Evolutionary conservation across 2,797 vertebrate genomes (phyloP).

Genomic region (Enteromius anoplus): DNA sequence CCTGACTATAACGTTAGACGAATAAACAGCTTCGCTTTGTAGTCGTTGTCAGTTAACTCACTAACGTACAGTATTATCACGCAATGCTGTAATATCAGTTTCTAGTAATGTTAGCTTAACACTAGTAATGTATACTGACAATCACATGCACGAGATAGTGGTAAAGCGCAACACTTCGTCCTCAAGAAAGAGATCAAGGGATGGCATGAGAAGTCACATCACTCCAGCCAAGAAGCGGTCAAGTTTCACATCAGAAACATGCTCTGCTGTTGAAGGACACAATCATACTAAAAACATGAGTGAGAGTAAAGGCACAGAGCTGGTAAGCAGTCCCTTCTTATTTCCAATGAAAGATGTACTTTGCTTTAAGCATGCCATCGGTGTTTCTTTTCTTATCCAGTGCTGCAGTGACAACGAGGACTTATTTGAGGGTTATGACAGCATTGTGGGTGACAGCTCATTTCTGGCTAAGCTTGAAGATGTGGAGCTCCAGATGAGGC

Average conservation of each 20-base stretch:
- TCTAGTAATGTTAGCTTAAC: background rate
- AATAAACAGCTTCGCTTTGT: background rate
- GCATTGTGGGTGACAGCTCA: conserved; percentile 81
- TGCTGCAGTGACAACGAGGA: conserved; percentile 84
- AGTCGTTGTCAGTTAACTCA: background rate
- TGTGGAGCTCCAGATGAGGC: conserved; percentile 69
- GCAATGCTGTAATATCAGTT: background rate
- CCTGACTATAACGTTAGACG: too few species aligned
- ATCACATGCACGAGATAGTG: conserved; percentile 50
- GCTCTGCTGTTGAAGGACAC: conserved; percentile 11
- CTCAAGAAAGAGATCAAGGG: conserved; percentile 70
- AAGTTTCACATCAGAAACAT: conserved; percentile 21
- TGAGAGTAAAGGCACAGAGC: conserved; percentile 27
- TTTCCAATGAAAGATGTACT: background rate
- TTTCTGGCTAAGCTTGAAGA: conserved; percentile 81
- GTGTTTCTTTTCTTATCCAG: conserved; percentile 66
- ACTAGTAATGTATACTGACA: conserved; percentile 63
- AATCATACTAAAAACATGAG: background rate
- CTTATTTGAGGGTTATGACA: conserved; percentile 88
- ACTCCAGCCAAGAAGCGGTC: conserved; percentile 65
- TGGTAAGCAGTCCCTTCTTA: conserved; percentile 28
- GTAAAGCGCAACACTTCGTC: conserved; percentile 66
- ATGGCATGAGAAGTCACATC: conserved; percentile 56
- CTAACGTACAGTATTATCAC: background rate
- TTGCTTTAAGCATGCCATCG: background rate